Evolutionary conservation across 2,797 vertebrate species (phyloP).

Genomic region (Acropternis orthonyx): DNA sequence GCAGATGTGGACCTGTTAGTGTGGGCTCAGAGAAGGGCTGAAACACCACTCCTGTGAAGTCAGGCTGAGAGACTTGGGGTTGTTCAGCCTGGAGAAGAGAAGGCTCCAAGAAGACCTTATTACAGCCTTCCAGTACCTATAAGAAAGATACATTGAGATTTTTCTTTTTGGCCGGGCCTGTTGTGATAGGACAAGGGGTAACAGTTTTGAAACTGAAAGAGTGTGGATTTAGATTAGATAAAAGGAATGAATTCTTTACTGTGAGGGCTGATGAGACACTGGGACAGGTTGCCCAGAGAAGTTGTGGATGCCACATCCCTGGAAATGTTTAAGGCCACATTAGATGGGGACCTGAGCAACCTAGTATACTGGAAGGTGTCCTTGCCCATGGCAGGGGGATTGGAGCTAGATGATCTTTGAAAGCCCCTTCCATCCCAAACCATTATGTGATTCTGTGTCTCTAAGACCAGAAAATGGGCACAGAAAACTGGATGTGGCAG

Average conservation of each 20-base stretch:
- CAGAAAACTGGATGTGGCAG: background rate
- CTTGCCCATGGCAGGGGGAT: rapidly evolving
- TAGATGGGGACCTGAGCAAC: background rate
- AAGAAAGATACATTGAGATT: background rate
- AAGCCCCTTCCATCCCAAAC: background rate
- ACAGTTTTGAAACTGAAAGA: background rate
- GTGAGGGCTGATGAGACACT: rapidly evolving
- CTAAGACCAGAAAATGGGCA: background rate
- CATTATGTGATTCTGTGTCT: background rate
- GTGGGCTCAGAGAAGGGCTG: background rate
- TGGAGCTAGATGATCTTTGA: background rate
- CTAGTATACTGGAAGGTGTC: background rate
- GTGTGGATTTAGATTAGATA: background rate
- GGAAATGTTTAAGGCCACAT: background rate
- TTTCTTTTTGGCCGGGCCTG: background rate
- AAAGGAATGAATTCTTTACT: background rate
- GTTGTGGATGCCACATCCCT: background rate
- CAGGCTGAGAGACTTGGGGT: background rate
- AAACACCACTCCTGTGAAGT: background rate
- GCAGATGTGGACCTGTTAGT: background rate
- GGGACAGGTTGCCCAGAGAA: background rate
- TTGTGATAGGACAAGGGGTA: background rate
- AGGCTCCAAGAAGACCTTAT: background rate
- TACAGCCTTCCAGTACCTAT: background rate
- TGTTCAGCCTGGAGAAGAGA: background rate